phyloP scores from a whole-genome alignment of 2,797 vertebrate genomes.

The Parotocinclus haroldoi region DNA sequence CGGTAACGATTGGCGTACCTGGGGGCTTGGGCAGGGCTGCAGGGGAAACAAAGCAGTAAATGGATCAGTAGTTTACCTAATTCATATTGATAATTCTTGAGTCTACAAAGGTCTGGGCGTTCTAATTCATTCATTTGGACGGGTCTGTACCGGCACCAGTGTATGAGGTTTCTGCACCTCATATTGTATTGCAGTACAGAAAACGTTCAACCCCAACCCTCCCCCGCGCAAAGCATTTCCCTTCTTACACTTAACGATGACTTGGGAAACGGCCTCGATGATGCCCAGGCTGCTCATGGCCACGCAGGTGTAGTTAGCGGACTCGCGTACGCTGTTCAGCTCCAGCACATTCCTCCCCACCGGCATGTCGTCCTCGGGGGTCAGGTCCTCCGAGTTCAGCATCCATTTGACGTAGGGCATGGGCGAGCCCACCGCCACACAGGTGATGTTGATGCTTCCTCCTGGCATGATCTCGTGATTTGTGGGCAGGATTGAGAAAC shows the following conservation, averaged over 20 bases:
- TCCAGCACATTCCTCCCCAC: conserved; percentile 96
- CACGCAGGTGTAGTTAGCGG: conserved; percentile 98
- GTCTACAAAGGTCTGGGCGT: no score
- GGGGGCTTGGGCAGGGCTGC: conserved; percentile 96
- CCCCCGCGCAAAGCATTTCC: no score
- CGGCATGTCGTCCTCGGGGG: conserved; percentile 97
- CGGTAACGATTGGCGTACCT: conserved; percentile 89
- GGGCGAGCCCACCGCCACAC: conserved; percentile 95
- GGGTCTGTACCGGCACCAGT: no score
- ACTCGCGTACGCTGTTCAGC: conserved; percentile 92
- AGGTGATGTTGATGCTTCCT: conserved; percentile 97
- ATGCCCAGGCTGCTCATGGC: conserved; percentile 99
- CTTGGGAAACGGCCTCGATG: conserved; percentile 94
- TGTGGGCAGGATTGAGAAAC: conserved; percentile 96
- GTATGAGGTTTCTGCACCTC: no score
- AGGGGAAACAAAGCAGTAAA: conserved; percentile 10
- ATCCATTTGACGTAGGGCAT: conserved; percentile 99
- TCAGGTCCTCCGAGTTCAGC: conserved; percentile 94
- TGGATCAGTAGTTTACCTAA: no score
- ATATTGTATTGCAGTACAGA: no score
- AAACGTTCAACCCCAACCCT: no score
- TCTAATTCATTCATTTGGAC: no score
- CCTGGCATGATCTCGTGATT: conserved; percentile 99
- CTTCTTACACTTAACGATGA: conserved; percentile 96
- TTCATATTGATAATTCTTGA: no score